phyloP scores from a whole-genome alignment of 2,113 vertebrate species.

The Lepus europaeus region DNA sequence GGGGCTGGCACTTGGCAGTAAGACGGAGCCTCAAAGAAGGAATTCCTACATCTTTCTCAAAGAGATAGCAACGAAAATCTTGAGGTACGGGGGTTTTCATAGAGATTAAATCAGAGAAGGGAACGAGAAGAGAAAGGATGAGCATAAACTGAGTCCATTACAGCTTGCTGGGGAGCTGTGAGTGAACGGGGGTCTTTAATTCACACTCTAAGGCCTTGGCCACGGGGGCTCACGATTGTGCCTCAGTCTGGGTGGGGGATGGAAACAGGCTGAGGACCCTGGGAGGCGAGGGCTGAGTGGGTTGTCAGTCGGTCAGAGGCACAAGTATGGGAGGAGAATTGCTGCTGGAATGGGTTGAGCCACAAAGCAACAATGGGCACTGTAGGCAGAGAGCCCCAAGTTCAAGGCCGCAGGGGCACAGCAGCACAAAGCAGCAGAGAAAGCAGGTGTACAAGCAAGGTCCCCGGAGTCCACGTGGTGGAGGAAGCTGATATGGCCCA shows the following conservation, averaged over 20 bases:
- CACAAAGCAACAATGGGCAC: neutral
- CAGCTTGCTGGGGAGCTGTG: fast-evolving
- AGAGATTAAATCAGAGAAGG: neutral
- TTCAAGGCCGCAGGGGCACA: neutral
- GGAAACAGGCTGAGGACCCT: neutral
- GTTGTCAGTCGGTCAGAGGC: neutral
- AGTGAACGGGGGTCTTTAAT: fast-evolving
- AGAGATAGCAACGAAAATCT: neutral
- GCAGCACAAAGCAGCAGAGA: neutral
- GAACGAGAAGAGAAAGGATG: neutral
- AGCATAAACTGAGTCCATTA: neutral
- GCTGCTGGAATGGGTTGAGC: no score
- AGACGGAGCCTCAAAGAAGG: neutral
- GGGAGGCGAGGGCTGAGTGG: fast-evolving
- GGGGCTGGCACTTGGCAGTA: neutral
- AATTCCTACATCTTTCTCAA: neutral
- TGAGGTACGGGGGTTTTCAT: neutral
- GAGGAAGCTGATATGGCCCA: neutral
- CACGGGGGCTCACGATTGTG: fast-evolving
- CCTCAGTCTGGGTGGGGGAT: neutral
- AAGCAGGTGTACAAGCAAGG: fast-evolving
- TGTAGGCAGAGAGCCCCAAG: neutral
- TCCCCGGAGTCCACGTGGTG: fast-evolving
- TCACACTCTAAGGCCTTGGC: neutral
- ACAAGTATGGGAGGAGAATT: no score